Evolutionary conservation across 1,140 invertebrate species (phyloP), one percentile per base, ranked within the genome.

Genomic region (Lepidostoma basale): DNA sequence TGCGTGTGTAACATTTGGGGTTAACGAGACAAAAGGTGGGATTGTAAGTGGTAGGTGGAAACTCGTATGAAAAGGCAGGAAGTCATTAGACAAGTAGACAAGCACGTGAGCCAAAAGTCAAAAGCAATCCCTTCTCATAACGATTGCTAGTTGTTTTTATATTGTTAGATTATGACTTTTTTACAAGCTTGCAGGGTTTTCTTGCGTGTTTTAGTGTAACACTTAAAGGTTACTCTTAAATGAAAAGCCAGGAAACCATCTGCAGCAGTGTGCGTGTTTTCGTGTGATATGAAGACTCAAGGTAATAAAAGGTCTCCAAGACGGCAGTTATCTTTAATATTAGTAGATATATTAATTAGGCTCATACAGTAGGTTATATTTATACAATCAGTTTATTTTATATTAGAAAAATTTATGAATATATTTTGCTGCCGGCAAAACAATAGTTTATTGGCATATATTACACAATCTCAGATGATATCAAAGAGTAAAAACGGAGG

Each of bases 11-110:
- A 64, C 69, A 71, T 64, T 71, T 71, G 69, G 64, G 64, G 69
- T 67, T 71, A 71, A 71, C 69, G 69, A 62, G 69, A 71, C 69
- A 71, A 71, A 71, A 71, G 69, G 69, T 71, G 65, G 64, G 69
- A 67, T 70, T 66, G 47, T 63, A 49, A 70, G 64, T 40, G 39
- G 60, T 65, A 71, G 69, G 69, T 67, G 65, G 69, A 54, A 64
- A 54, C 25, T 39, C 44, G 25, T 62, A 62, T 62, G 42, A 62
- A 49, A 64, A 22, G 62, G 45, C 62, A 64, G 62, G 62, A 64
- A 64, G 62, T 49, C 45, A 56, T 56, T 56, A 56, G 22, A 30
- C 12, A 56, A 20, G 16, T 25, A 56, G 28, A 20, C 6, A 56
- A 36, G 52, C 30, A n/a, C 12, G 4, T 26, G 9, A 4, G 22